Evolutionary conservation across 2,113 vertebrate genomes (phyloP), one percentile per base, ranked within the genome.

Genomic region (Puntigrus tetrazona): DNA sequence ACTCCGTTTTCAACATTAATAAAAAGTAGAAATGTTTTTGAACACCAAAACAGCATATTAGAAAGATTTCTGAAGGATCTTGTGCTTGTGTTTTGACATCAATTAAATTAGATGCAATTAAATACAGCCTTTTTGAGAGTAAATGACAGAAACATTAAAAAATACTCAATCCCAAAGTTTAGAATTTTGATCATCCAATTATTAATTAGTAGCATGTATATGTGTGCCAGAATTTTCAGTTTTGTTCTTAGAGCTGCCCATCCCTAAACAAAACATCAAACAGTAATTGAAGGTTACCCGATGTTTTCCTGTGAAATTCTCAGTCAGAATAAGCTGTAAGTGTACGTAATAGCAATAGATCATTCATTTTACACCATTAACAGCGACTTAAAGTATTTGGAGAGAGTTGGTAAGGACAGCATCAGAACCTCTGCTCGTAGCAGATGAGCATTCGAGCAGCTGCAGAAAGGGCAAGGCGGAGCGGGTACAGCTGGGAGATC

Each of bases 401-500:
- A 50, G n/a, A 45, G 43, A 9, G 38, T 2, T 73, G 45, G 22
- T 47, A 78, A 78, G 14, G 7, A 45, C 20, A 31, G 61, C 67
- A 81, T 69, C 61, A 78, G 57, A 76, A 18, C 18, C 29, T 81
- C 18, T 79, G 65, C 20, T 16, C 10, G 55, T 16, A 55, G 52
- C 75, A 57, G 31, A 78, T 78, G 47, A 78, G 77, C 31, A 20
- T 61, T 78, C 22, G 22, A 78, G 41, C 84, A 86, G 84, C 88
- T 90, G 89, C 89, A 87, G 88, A 91, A 41, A 91, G 31, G 55
- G 14, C 38, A 36, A 61, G 76, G 45, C 88, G 74, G 85, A 50
- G 81, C 29, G 76, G 84, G 76, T 89, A 84, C 92, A 92, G 91
- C 92, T 93, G 91, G 78, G 78, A 85, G 78, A 86, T 77, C 47